Percentiles rank a stretch among this genome's conserved stretches.
Evolutionary conservation across 2,797 vertebrate genomes (phyloP).

Genomic region (Enteromius trimaculatus): DNA sequence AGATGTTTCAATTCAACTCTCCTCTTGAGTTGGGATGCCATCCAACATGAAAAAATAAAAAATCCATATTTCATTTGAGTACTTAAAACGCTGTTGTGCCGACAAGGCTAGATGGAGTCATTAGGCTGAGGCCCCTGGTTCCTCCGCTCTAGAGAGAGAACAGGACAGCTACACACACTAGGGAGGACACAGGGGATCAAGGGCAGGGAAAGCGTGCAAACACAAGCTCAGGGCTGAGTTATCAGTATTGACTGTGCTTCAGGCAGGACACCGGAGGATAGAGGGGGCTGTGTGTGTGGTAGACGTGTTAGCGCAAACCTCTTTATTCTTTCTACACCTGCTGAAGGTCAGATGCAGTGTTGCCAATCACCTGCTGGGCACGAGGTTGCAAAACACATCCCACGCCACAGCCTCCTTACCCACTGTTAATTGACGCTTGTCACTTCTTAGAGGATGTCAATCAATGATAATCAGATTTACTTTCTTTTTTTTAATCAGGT

Average conservation of each 20-base stretch:
- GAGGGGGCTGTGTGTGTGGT: slow-evolving; percentile 34
- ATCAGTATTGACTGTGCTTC: slow-evolving; percentile 73
- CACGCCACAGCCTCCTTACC: slow-evolving; percentile 23
- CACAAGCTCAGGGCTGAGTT: slow-evolving; percentile 72
- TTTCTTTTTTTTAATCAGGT: slow-evolving; percentile 27
- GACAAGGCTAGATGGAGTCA: slow-evolving; percentile 50
- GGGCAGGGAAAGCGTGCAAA: slow-evolving; percentile 68
- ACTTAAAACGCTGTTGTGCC: slow-evolving; percentile 53
- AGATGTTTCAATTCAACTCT: not conserved
- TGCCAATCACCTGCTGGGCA: slow-evolving; percentile 55
- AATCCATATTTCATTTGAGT: slow-evolving; percentile 56
- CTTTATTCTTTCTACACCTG: slow-evolving; percentile 53
- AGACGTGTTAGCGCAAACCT: slow-evolving; percentile 45
- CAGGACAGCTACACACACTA: slow-evolving; percentile 20
- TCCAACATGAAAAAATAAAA: not conserved
- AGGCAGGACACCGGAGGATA: slow-evolving; percentile 38
- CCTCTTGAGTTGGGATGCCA: not conserved
- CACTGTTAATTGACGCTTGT: slow-evolving; percentile 50
- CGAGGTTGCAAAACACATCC: slow-evolving; percentile 48
- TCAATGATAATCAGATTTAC: slow-evolving; percentile 63
- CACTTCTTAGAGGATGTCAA: slow-evolving; percentile 56
- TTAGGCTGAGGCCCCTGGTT: slow-evolving; percentile 42
- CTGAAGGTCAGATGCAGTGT: slow-evolving; percentile 44
- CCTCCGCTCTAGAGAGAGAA: slow-evolving; percentile 11
- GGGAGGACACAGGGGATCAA: slow-evolving; percentile 45